Base-by-base conservation (phyloP, 2,888 invertebrate species). In the Marronus borbonicus region DNA sequence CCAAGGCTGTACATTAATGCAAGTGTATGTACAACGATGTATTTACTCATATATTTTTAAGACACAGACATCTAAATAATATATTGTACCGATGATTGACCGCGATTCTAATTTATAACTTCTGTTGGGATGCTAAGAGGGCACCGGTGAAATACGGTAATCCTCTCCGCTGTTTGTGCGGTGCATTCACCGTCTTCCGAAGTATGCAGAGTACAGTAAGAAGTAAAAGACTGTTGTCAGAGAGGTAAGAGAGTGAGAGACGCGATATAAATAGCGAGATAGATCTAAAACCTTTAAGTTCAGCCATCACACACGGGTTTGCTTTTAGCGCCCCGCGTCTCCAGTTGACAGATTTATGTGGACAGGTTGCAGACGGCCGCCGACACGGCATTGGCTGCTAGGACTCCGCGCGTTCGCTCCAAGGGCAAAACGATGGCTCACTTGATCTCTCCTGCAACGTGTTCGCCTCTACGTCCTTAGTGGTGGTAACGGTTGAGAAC, bases 321-420 rank as follows among this genome's bases (percentile, higher is more conserved):
- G 86, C 86, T 86, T 86, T 86, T 86, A 86, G 86, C 85, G 84
- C 84, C 85, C 85, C 84, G 83, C 84, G 85, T 86, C 87, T 84
- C 83, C 80, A 83, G 87, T 83, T 88, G 89, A 88, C 89, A 88
- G 88, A 89, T 89, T 89, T 89, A 89, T 88, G 88, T 88, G 88
- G 88, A 88, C 88, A 88, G 88, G 88, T 88, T 87, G 86, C 86
- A 88, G 88, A 88, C 88, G 86, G 86, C 85, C 85, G 85, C 85
- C 85, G 85, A 83, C 83, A 84, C 85, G 83, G 83, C 84, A 83
- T 84, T 84, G 85, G 84, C 83, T 81, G 83, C 77, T 74, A 81
- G 72, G 72, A 60, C 60, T 72, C 72, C 52, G 52, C 69, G 69
- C 58, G 72, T 44, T 39, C 60, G 20, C 72, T 72, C 83, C 82